Base-by-base conservation (phyloP, 2,888 invertebrate genomes). In the Dryobota labecula region DNA sequence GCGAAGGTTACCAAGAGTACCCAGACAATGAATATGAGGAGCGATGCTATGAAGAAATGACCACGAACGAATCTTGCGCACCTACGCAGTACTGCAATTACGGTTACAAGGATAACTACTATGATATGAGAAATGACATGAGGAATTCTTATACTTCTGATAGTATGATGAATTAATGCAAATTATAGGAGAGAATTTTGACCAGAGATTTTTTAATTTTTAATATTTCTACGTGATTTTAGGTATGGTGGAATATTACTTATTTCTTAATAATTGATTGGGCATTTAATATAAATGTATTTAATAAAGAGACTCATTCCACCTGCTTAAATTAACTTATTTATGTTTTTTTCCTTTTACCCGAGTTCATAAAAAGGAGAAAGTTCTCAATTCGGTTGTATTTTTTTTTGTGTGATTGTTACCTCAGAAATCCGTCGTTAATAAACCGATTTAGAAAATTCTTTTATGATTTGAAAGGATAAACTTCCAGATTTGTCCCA, bases 11-110 rank as follows among this genome's bases (percentile, higher is more conserved):
- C 73, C 92, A 92, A 43, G 94, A 95, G 9, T 95, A 92, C 62
- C 89, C 91, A 2, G 95, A 96, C 64, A 93, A 92, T 70, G 96
- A 95, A 20, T 95, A 94, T 73, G 94, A 94, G 38, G 94, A 95
- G 33, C 87, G 92, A 84, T 87, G 89, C 60, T 94, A 93, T 79
- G 94, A 94, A 13, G 94, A 94, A 9, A 85, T 79, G 64, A 72
- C 84, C 13, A 81, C 90, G 71, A 92, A 90, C 76, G 92, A 93
- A 73, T 75, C 89, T 5, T 90, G 90, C 61, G 83, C 88, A 9
- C 87, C 90, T 15, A 87, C 90, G 84, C 94, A 95, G 73, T 95
- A 94, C 82, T 93, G 92, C 80, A 92, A 93, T 73, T 95, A 94
- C 58, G 92, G 92, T 2, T 95, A 94, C 67, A 96, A 94, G 73